Conservation (phyloP, 2,797 vertebrate genomes). For the Luscinia megarhynchos region DNA sequence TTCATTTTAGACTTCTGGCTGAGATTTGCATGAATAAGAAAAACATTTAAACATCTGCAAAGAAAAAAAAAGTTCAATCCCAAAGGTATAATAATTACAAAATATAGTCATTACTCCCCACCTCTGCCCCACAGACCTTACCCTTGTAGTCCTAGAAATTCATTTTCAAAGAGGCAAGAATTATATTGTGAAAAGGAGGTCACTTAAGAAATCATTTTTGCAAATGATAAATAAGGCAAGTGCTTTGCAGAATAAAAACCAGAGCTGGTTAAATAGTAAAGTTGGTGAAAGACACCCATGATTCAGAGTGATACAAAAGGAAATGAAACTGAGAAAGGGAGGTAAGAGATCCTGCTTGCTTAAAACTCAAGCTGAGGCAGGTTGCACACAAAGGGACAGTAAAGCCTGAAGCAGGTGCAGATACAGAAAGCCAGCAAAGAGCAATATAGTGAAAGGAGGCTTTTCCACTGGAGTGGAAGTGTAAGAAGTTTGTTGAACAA, state of each 20-base stretch:
- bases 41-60: background rate
- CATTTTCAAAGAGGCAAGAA: background rate
- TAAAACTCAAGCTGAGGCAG: background rate
- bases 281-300: background rate
- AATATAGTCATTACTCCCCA: background rate
- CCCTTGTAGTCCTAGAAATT: background rate
- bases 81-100: background rate
- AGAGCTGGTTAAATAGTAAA: background rate
- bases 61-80: background rate
- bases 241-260: background rate
- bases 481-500: background rate
- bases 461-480: background rate
- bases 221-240: background rate
- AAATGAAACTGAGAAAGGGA: background rate
- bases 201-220: background rate
- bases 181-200: background rate
- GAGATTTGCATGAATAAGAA: background rate
- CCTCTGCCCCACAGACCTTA: background rate
- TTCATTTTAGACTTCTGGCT: background rate
- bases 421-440: background rate
- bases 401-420: background rate
- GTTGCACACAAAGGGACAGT: background rate
- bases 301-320: background rate
- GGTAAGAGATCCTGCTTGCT: background rate
- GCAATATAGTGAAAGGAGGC: background rate